Base-by-base conservation (phyloP, 1,140 invertebrate genomes). In the Rhyacophila brunnea region DNA sequence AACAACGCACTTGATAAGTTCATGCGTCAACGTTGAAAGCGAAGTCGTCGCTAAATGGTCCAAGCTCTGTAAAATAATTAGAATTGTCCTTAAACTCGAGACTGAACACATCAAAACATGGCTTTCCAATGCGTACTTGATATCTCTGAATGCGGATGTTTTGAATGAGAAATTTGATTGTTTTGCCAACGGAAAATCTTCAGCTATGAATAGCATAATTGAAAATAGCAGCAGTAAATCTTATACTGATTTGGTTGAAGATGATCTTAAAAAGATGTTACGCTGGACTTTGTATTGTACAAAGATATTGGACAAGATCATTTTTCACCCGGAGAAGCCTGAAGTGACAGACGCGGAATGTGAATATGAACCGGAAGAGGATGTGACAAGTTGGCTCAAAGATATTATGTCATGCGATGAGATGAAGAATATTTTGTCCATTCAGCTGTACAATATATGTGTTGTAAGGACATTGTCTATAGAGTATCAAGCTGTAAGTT, bases 401-500 rank as follows among this genome's bases (percentile, higher is more conserved):
- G 23, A 52, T 46, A 35, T 23, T 40, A 17, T 47, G n/a, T 44
- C 20, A 15, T 23, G 34, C 32, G 35, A 42, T 46, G 9, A 52
- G 11, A 47, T 59, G n/a, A 46, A 59, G 40, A 53, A 53, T 48
- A 51, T 53, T 38, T 43, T 59, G 17, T 23, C 20, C 19, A 28
- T 18, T 2, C 18, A 52, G 1, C 45, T 65, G 19, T 43, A 61
- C 20, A 56, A 60, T 18, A 46, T 65, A 17, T 35, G 58, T 14
- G 42, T 60, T 6, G 14, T 65, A 7, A 58, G 55, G 54, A 65
- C 63, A 57, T 19, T 65, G 1, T 53, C 42, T 15, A 23, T 35
- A 35, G 49, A 65, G 32, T 65, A 61, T 55, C 58, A 65, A 61
- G 54, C 49, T n/a, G 63, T 65, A 50, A 58, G 53, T n/a, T n/a